Percentiles rank a stretch among this genome's conserved stretches.
Conservation (phyloP, 1,140 invertebrate genomes). For the Brachionus rubens region DNA sequence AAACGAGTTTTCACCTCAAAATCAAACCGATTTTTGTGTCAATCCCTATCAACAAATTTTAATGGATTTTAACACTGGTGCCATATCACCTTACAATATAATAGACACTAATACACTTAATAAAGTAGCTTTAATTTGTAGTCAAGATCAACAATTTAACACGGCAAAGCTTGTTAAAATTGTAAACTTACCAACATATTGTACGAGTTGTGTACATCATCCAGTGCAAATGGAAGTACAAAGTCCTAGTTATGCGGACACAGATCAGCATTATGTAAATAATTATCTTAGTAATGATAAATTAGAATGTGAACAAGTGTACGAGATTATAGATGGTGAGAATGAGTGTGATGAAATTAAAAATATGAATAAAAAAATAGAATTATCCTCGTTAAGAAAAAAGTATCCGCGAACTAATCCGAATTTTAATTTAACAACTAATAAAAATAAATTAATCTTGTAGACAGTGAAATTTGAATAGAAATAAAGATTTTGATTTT, state of each 20-base stretch:
- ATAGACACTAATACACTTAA: not conserved
- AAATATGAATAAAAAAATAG: not conserved
- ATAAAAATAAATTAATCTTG: too few species aligned
- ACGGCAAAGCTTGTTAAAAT: conserved; percentile 36
- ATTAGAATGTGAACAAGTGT: conserved; percentile 13
- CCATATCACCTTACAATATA: not conserved
- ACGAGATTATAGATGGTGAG: conserved; percentile 32
- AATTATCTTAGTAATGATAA: conserved; percentile 1
- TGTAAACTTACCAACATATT: conserved; percentile 33
- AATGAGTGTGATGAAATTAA: conserved; percentile 3
- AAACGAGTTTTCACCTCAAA: not conserved
- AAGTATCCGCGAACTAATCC: conserved; percentile 38
- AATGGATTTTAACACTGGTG: not conserved
- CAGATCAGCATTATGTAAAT: conserved; percentile 34
- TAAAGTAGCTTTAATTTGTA: conserved; percentile 26
- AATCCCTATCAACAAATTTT: conserved; percentile 8
- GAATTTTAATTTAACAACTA: not conserved
- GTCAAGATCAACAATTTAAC: conserved; percentile 1
- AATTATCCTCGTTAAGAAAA: conserved; percentile 15
- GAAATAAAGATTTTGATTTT: not conserved
- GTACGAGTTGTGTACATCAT: conserved; percentile 31
- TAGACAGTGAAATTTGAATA: not conserved
- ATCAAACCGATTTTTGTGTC: not conserved
- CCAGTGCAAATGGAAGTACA: not conserved
- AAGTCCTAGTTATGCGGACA: not conserved